Evolutionary conservation across 2,888 invertebrate species (phyloP), one percentile per base, ranked within the genome.

Genomic region (Sphaerophoria taeniata): DNA sequence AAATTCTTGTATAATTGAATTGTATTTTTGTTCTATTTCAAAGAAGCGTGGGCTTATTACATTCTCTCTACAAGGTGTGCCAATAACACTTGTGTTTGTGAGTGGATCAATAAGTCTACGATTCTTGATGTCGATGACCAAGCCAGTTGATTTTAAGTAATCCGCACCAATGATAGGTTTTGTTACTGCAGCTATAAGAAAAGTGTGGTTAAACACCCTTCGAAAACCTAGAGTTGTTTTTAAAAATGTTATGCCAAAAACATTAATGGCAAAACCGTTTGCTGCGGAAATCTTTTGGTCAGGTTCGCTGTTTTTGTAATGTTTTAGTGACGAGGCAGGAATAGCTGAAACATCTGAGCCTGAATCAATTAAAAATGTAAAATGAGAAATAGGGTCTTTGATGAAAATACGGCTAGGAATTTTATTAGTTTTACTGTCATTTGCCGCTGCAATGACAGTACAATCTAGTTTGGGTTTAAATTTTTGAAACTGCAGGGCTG

Each of bases 361-460:
- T 0, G 75, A 69, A 31, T 75, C 65, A 33, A 67, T 67, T 75
- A 75, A 51, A 43, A 75, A 75, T 24, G 16, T 58, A 0, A 75
- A 31, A 24, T n/a, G 11, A 6, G 69, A 6, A 76, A 76, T 24
- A 24, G 24, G 24, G 24, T 24, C 24, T 24, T 24, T 24, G 24
- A 24, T 24, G 24, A 24, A 24, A 16, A 60, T 34, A 45, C 60
- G 60, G 67, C 75, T n/a, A 60, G 39, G 58, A 24, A 43, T 5
- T 3, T 39, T 24, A 39, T 58, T 47, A n/a, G n/a, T n/a, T n/a
- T 9, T 34, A 51, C 36, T 75, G 58, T 12, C 49, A 65, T 11
- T 33, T 11, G 39, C 75, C 65, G 65, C 39, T 16, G 3, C 16
- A 11, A 36, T 51, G 49, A 60, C 61, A 67, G 75, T 58, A 12